phyloP scores from a whole-genome alignment of 2,888 invertebrate genomes.

The Aricia artaxerxes region DNA sequence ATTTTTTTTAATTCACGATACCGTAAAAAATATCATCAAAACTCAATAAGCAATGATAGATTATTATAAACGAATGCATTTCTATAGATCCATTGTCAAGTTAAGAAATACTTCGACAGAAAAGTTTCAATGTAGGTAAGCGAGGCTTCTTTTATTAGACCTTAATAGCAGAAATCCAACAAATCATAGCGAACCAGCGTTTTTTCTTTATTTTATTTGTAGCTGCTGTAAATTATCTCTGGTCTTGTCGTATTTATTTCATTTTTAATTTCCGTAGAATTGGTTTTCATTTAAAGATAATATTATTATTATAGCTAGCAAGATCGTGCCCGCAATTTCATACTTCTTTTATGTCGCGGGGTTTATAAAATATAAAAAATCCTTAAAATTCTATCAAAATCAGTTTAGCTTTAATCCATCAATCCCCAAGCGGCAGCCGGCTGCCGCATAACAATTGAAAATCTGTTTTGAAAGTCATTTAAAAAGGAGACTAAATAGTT shows the following conservation, averaged over 20 bases:
- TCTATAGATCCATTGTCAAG: neutral
- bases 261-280: neutral
- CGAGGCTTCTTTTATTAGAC: conserved; percentile 38
- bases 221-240: neutral
- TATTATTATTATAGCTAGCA: too few species aligned
- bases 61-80: neutral
- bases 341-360: too few species aligned
- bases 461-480: too few species aligned
- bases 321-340: too few species aligned
- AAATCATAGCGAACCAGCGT: conserved; percentile 41
- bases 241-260: neutral
- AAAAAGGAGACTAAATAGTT: too few species aligned
- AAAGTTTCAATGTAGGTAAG: conserved; percentile 31
- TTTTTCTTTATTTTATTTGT: neutral
- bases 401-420: too few species aligned
- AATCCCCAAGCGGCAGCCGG: too few species aligned
- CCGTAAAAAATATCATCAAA: too few species aligned
- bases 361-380: too few species aligned
- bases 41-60: neutral
- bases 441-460: too few species aligned
- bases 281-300: neutral
- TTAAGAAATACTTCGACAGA: conserved; percentile 33
- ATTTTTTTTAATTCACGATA: too few species aligned
- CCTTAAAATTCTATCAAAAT: too few species aligned
- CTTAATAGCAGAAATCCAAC: conserved; percentile 40